Base-by-base conservation (phyloP, 2,797 vertebrate species). In the Cuniculus paca region DNA sequence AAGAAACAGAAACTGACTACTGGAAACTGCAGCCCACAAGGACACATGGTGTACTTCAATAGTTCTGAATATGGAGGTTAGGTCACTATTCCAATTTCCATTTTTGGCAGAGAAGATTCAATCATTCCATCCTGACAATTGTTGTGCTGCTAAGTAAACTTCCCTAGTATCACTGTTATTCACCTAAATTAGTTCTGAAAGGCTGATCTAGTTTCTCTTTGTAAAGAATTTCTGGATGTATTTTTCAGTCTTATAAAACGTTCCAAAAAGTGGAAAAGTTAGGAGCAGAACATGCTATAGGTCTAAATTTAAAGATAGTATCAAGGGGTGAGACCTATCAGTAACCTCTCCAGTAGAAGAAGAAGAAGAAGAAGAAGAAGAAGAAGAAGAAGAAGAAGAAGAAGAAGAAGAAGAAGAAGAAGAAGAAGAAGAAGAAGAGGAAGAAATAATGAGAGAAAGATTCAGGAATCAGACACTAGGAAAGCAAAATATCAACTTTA, bases 121-220 rank as follows among this genome's bases (percentile, higher is more conserved):
- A 95, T 96, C 90, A 92, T 85, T 97, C 96, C 88, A 93, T 88
- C 52, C 58, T 56, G 91, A 88, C 63, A 90, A 96, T 63, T 96
- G 94, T 82, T 97, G 63, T 83, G 56, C 82, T 93, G 93, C 90
- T 96, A 94, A 94, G 90, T 95, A 95, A 97, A 97, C 97, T 92
- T 95, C 90, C 63, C 68, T 58, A 75, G 81, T 60, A 74, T 92
- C 94, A 36, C 45, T 72, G 70, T 83, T 94, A 77, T 80, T 97
- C 63, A 54, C 60, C 94, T 94, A 96, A 97, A 97, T 97, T 97
- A 88, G 79, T 92, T 96, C 90, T 96, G 96, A 97, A 95, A 95
- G 90, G 68, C 60, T 61, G 90, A 90, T 92, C 77, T 96, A 95
- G 74, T 94, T 96, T 96, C 60, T 88, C 68, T 93, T 93, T 82